Percentiles rank a stretch among this genome's conserved stretches.
Conservation (phyloP, 2,797 vertebrate species). For the Naso thynnoides region DNA sequence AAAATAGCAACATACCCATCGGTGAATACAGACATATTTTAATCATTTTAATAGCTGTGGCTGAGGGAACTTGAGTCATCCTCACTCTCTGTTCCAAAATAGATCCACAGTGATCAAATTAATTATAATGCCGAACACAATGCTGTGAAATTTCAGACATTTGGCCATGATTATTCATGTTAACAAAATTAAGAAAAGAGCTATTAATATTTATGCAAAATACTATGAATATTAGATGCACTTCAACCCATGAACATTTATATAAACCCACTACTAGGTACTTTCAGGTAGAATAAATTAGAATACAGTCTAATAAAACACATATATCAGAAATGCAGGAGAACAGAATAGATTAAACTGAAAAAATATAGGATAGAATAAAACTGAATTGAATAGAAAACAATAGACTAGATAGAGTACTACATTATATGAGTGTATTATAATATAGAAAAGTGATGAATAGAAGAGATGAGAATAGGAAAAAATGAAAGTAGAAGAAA, state of each 20-base stretch:
- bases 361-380: neutral
- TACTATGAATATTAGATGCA: neutral
- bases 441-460: neutral
- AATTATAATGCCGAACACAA: neutral
- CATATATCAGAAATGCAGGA: neutral
- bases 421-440: neutral
- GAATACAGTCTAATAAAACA: no score
- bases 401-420: neutral
- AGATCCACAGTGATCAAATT: neutral
- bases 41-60: neutral
- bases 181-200: neutral
- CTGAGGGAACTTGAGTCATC: neutral
- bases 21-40: slow-evolving; percentile 15
- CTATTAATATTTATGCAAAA: no score
- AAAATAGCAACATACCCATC: neutral
- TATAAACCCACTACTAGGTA: neutral
- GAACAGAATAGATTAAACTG: neutral
- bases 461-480: neutral
- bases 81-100: neutral
- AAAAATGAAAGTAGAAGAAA: no score
- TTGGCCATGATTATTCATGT: neutral
- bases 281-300: neutral
- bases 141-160: neutral
- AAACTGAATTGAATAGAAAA: no score
- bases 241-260: neutral